These are phyloP conservation scores for Parnassius glacialis DNA, from an alignment of 2,888 invertebrate species.

Conservation along the genomic window DNA sequence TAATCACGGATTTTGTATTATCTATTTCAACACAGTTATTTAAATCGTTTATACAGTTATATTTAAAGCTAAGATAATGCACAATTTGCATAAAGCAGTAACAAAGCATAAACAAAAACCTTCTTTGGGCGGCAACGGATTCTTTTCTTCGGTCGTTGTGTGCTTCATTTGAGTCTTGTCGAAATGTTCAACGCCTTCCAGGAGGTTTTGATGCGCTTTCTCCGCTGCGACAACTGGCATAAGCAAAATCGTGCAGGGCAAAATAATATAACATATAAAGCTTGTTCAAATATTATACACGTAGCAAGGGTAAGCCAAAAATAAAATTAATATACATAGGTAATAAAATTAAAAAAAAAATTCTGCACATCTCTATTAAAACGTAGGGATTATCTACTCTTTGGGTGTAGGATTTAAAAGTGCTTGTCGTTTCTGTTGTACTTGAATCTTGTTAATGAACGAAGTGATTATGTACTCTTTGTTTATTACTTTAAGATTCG, in stretches of 20 bases:
- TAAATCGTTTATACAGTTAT: too few species aligned
- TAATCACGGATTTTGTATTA: too few species aligned
- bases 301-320: conserved; percentile 1
- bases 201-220: conserved; percentile 85
- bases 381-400: too few species aligned
- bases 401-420: too few species aligned
- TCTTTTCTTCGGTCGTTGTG: conserved; percentile 87
- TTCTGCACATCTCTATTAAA: too few species aligned
- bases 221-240: conserved; percentile 85
- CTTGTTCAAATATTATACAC: conserved; percentile 24
- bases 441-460: too few species aligned
- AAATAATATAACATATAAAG: conserved; percentile 41
- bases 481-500: too few species aligned
- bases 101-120: conserved; percentile 66
- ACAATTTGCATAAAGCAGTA: conserved; percentile 36
- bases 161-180: conserved; percentile 88
- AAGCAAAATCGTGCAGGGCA: conserved; percentile 70
- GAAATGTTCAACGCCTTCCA: conserved; percentile 87
- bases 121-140: conserved; percentile 87
- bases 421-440: too few species aligned
- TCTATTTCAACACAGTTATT: too few species aligned
- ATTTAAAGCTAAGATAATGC: conserved; percentile 2
- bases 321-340: too few species aligned
- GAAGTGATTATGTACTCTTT: too few species aligned
- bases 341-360: too few species aligned